These are phyloP conservation scores for Morone chrysops DNA, from an alignment of 2,113 vertebrate genomes.

Conservation along the genomic window DNA sequence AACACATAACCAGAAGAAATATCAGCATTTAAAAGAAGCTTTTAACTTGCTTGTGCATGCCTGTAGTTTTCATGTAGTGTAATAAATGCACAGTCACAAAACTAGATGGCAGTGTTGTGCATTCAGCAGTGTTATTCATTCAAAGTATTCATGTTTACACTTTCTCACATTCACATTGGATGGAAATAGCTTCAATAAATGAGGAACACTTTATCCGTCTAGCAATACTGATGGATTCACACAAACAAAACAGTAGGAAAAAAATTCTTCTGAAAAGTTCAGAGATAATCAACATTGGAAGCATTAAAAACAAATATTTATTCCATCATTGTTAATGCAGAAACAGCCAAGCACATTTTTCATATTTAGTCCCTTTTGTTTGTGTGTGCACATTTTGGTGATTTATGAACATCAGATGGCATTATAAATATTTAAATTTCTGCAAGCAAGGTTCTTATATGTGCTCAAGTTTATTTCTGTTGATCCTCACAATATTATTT, in stretches of 20 bases:
- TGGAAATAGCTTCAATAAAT: not conserved
- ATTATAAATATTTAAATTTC: not conserved
- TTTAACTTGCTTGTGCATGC: not conserved
- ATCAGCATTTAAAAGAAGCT: not conserved
- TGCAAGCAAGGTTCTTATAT: not conserved
- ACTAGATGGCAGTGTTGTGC: constrained; percentile 47
- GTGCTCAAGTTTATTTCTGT: not conserved
- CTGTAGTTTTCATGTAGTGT: not conserved
- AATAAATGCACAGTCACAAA: not conserved
- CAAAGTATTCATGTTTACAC: not conserved
- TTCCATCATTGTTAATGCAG: not conserved
- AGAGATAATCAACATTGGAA: not conserved
- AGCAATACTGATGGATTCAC: not conserved
- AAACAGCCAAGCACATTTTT: not conserved
- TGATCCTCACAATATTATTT: not conserved
- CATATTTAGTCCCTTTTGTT: not conserved
- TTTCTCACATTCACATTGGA: not conserved
- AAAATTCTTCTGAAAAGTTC: not conserved
- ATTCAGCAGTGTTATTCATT: not conserved
- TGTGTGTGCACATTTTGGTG: not conserved
- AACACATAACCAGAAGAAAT: not conserved
- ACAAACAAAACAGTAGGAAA: not conserved
- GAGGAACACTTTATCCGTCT: not conserved
- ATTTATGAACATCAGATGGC: not conserved
- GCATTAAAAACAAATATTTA: not conserved